These are phyloP conservation scores for Platyrinchus mystaceus DNA, from an alignment of 2,797 vertebrate genomes.

Conservation along the genomic window DNA sequence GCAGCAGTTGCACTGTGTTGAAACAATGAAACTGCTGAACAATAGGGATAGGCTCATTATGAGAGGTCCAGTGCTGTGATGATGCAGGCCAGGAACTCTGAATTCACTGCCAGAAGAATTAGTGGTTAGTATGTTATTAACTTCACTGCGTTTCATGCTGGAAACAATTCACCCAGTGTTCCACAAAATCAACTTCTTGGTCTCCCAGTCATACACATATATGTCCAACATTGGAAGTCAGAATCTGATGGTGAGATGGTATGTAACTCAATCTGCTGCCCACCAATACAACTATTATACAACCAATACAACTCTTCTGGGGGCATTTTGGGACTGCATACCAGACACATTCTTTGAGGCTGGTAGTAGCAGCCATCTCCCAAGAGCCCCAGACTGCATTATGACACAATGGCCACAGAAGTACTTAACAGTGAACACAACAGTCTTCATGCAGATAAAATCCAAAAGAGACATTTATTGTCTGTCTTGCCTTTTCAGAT, in stretches of 20 bases:
- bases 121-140: background rate
- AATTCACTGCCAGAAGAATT: background rate
- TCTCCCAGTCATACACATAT: background rate
- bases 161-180: background rate
- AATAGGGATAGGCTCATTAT: background rate
- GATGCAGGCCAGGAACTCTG: background rate
- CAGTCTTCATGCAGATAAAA: background rate
- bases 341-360: background rate
- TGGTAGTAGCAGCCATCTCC: background rate
- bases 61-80: background rate
- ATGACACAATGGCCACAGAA: background rate
- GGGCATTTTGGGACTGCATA: background rate
- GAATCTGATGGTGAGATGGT: background rate
- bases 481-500: background rate
- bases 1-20: background rate
- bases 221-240: background rate
- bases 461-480: background rate
- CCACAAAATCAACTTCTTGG: background rate
- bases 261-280: background rate
- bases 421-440: background rate
- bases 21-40: slow-evolving; percentile 28
- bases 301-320: background rate
- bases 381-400: background rate
- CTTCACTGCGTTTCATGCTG: background rate
- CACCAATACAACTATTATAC: background rate